Percentiles rank a stretch among this genome's conserved stretches.
Evolutionary conservation across 2,888 invertebrate genomes (phyloP).

Genomic region (Cantharis lateralis): DNA sequence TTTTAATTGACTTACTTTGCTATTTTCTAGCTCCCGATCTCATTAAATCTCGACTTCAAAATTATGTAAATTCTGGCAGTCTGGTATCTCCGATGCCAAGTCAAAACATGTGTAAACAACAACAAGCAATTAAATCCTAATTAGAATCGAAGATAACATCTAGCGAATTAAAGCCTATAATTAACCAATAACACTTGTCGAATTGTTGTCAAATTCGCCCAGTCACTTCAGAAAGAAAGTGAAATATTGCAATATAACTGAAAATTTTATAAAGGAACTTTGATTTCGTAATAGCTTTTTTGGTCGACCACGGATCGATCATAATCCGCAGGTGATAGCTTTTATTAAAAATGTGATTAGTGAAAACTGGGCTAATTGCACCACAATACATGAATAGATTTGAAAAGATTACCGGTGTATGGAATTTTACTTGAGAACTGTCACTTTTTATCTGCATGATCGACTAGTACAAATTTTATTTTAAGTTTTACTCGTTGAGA

Average conservation of each 20-base stretch:
- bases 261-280: background rate
- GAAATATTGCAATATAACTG: background rate
- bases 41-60: background rate
- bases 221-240: background rate
- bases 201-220: background rate
- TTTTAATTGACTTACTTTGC: background rate
- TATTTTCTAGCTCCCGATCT: background rate
- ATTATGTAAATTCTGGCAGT: background rate
- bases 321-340: background rate
- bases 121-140: background rate
- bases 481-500: background rate
- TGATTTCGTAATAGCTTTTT: background rate
- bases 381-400: background rate
- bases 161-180: background rate
- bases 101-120: background rate
- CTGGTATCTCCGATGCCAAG: background rate
- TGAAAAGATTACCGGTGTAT: background rate
- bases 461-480: background rate
- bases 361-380: background rate
- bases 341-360: background rate
- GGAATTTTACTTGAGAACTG: background rate
- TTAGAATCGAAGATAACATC: background rate
- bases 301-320: background rate
- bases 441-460: background rate
- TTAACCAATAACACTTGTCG: background rate